A percentile compares a stretch with the other conserved stretches of the same genome.
Conservation (phyloP, 2,113 vertebrate species). For the Pelecanus crispus region DNA sequence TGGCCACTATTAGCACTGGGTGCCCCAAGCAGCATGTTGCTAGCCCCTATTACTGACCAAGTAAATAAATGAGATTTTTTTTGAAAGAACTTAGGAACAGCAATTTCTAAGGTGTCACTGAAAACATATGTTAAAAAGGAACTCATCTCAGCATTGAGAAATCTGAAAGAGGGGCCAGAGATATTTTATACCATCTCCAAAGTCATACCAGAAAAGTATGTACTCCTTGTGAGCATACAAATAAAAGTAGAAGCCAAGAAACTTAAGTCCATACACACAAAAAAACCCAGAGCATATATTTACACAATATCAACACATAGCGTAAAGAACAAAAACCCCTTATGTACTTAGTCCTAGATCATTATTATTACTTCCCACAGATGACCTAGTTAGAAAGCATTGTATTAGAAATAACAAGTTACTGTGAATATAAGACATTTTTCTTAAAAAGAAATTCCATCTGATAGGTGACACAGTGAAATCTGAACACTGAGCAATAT, state of each 20-base stretch:
- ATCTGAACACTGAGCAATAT: neutral
- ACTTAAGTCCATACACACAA: neutral
- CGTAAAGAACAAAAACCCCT: fast-evolving
- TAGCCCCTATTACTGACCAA: neutral
- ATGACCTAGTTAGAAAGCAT: neutral
- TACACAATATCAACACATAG: neutral
- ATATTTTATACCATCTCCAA: neutral
- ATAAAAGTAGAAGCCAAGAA: neutral
- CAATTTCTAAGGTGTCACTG: neutral
- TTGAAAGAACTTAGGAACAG: neutral
- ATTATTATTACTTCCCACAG: neutral
- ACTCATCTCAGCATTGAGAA: neutral
- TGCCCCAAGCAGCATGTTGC: neutral
- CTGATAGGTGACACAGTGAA: neutral
- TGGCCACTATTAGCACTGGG: neutral
- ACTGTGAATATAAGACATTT: neutral
- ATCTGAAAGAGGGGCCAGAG: neutral
- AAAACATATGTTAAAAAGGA: neutral
- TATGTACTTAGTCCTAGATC: neutral
- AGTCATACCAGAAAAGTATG: neutral
- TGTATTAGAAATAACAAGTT: neutral
- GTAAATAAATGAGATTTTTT: neutral
- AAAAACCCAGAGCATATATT: neutral
- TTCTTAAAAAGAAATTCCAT: neutral
- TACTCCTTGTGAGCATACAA: neutral